Evolutionary conservation across 64 coral and sea anemone species (phyloP), one percentile per base, ranked within the genome.

Genomic region (Stylophora pistillata): DNA sequence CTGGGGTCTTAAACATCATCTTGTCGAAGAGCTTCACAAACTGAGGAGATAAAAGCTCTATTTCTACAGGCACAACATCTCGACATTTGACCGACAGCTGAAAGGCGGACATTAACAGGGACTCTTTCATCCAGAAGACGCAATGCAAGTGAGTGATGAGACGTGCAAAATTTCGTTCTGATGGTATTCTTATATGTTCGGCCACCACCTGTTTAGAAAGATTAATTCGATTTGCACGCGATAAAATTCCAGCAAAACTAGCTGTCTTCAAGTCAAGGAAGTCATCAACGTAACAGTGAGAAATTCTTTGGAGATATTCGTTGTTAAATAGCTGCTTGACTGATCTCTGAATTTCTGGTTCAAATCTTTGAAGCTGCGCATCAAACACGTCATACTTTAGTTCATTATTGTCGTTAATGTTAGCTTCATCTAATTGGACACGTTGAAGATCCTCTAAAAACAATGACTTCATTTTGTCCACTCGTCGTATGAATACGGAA

Each of bases 201-300:
- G 78, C 63, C 21, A 86, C 81, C 15, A 86, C 92, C 56, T 86
- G 71, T 66, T 94, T 94, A 21, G 89, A 62, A 28, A 94, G 32
- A 10, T 65, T 37, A 47, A 94, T 25, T 34, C 92, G 89, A 32
- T 89, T 79, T 10, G 53, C 71, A 13, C 92, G 92, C 10, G 86
- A 66, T 17, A 94, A 73, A 16, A 37, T 17, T 12, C 74, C 34
- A 7, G 54, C 34, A 74, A 94, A 89, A 30, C 78, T 70, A 57
- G 72, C 59, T 25, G 92, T 83, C 64, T 71, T 85, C 64, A 56
- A 59, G 21, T 94, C 92, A 89, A 94, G 72, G 71, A 94, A n/a
- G 72, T 94, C 92, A 31, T 94, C 87, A 4, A 94, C 75, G 23
- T 94, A 94, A 0, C 53, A 87, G 27, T 66, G 80, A 73, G 88